Evolutionary conservation across 2,113 vertebrate species (phyloP), one percentile per base, ranked within the genome.

Genomic region (Otus sunia): DNA sequence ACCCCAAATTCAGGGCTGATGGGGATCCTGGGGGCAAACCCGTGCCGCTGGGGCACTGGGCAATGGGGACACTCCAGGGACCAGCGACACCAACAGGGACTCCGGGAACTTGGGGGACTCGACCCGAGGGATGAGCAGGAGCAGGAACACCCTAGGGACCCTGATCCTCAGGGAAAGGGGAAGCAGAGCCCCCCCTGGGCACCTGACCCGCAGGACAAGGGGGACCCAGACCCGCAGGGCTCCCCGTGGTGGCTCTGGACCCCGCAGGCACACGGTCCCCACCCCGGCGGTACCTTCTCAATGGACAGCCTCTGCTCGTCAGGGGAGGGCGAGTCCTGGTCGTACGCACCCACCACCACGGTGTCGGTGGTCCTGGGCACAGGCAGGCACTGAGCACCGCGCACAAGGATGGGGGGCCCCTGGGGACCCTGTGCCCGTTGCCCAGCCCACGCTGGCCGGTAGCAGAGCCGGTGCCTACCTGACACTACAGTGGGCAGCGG

Each of bases 291-390:
- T 91, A 99, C 99, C 98, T 98, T 49, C 53, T 94, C 92, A 4
- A 99, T 94, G 7, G 5, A 37, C 93, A 99, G 97, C 71, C 94
- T 94, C 97, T 99, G 99, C 94, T 98, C 56, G 7, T 80, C 10
- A 88, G 98, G 95, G 5, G 86, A 56, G 4, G 88, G 81, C 11
- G 97, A 97, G 8, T 93, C 84, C 75, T 98, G 98, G 94, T 99
- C 97, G 32, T 99, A 99, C 53, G 98, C 98, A 3, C 99, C 99
- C 16, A 99, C 97, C 86, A 99, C 84, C 55, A 99, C 99, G 1
- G 86, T 77, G 84, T 99, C 94, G 5, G 97, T 97, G 4, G 97
- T 98, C 77, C 99, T 99, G 92, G 32, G 37, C 60, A 62, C 7
- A 5, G 50, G 69, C 76, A 29, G 71, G 34, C 8, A 0, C 72